Conservation (phyloP, 2,888 invertebrate species). For the Pachymerium ferrugineum region DNA sequence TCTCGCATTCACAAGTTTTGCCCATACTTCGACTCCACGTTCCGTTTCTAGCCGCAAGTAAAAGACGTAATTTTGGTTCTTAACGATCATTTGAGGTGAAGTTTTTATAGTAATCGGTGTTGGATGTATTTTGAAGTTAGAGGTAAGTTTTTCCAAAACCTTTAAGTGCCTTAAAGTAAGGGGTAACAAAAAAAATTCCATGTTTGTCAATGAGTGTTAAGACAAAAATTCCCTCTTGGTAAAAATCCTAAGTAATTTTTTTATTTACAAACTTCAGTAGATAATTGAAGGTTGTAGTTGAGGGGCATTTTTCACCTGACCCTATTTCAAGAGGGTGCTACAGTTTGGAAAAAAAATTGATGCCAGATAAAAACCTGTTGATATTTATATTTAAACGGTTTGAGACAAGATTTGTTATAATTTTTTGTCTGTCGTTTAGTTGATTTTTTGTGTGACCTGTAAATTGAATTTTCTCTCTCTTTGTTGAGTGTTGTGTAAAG, state of each 20-base stretch:
- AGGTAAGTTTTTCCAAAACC: no score
- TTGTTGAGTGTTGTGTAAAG: background rate
- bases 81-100: background rate
- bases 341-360: no score
- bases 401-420: no score
- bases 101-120: background rate
- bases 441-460: no score
- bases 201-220: no score
- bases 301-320: constrained; percentile 12
- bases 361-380: no score
- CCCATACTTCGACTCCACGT: background rate
- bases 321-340: constrained; percentile 1
- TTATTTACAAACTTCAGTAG: background rate
- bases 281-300: constrained; percentile 19
- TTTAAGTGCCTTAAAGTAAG: no score
- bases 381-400: no score
- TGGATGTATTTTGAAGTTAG: background rate
- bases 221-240: no score
- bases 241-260: background rate
- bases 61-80: background rate
- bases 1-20: constrained; percentile 14
- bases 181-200: no score
- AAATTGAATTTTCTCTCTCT: constrained; percentile 7
- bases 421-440: no score
- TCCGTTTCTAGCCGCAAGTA: background rate